Evolutionary conservation across 1,140 invertebrate genomes (phyloP).

Genomic region (Camponotus pennsylvanicus): DNA sequence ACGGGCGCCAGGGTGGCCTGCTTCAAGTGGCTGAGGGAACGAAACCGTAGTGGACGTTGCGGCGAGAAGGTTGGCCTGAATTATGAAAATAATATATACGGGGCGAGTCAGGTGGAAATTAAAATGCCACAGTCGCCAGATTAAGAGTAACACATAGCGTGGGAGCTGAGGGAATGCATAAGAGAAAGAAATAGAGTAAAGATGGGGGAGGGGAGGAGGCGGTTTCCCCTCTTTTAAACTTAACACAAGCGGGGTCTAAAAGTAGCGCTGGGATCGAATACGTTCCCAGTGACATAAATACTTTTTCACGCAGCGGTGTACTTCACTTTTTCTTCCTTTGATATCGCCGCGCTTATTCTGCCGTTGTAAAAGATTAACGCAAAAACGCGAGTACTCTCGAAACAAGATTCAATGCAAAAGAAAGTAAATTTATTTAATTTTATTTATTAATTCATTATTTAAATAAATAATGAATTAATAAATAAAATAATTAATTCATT

Average conservation of each 20-base stretch:
- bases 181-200: slow-evolving; percentile 13
- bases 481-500: not conserved
- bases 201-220: slow-evolving; percentile 15
- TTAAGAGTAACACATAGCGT: slow-evolving; percentile 76
- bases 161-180: slow-evolving; percentile 66
- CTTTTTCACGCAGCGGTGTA: not conserved
- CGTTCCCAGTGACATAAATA: not conserved
- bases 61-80: slow-evolving; percentile 47
- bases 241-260: slow-evolving; percentile 15
- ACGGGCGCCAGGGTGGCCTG: slow-evolving; percentile 48
- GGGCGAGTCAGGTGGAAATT: slow-evolving; percentile 70
- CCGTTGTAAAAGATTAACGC: not conserved
- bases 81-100: slow-evolving; percentile 76
- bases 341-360: not conserved
- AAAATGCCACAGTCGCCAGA: slow-evolving; percentile 74
- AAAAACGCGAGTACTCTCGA: not conserved
- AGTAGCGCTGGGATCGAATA: slow-evolving; percentile 48
- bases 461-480: not conserved
- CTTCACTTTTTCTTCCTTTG: not conserved
- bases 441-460: too few species aligned
- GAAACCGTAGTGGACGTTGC: slow-evolving; percentile 41
- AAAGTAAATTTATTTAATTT: too few species aligned
- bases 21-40: slow-evolving; percentile 26
- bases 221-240: slow-evolving; percentile 9
- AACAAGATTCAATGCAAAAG: not conserved